Evolutionary conservation across 1,140 invertebrate species (phyloP), one percentile per base, ranked within the genome.

Genomic region (Agrypnia vestita): DNA sequence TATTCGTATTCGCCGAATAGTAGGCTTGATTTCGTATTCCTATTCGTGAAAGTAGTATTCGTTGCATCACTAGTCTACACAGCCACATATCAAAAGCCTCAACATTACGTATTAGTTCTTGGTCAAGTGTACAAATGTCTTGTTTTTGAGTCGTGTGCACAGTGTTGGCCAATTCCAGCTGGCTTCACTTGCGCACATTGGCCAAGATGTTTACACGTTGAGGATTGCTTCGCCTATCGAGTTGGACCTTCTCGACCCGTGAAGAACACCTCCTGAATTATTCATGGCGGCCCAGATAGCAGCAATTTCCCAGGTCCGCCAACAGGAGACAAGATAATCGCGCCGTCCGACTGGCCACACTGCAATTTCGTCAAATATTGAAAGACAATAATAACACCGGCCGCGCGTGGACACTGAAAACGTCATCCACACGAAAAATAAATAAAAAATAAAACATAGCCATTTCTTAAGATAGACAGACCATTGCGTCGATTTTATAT

Each of bases 251-350:
- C 49, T 51, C 49, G 3, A 51, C 8, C 11, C 1, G 49, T 9
- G 8, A 62, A 12, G 8, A 62, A 25, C 25, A 62, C 13, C 21
- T 13, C 13, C 25, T 62, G 59, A 62, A 62, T 62, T 12, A 62
- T 62, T 9, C 59, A 62, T 62, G 59, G 25, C 59, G 59, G 25
- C 13, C 59, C 0, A 25, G 19, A 62, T 62, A 62, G 13, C 59
- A 35, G 59, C 59, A 62, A 62, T 62, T 62, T 19, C 17, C 0
- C 59, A 25, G 9, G 59, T 62, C 59, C 25, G 59, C 59, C 53
- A 56, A 56, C 53, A 35, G 59, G 13, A 62, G 59, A 62, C 59
- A 62, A 62, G 19, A 35, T 62, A 62, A 62, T 62, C 9, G 19
- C 59, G 25, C 59, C 59, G 15, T 19, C 19, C 53, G 11, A 19